Conservation (phyloP, 2,888 invertebrate genomes). For the Diloba caeruleocephala region DNA sequence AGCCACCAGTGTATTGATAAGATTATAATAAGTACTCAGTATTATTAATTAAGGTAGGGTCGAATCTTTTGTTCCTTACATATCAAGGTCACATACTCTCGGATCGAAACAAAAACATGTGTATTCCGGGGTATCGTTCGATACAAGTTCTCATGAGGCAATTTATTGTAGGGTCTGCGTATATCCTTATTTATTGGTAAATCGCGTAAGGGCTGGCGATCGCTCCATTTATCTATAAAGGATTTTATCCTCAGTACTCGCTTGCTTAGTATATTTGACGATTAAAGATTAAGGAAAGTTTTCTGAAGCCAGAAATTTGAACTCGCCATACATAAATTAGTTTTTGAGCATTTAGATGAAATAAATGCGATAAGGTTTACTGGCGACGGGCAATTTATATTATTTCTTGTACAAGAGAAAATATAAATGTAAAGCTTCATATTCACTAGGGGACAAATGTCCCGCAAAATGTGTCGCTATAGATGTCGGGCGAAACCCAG, state of each 20-base stretch:
- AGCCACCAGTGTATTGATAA: no score
- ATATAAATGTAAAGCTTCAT: constrained; percentile 1
- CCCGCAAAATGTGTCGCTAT: no score
- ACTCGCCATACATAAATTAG: constrained; percentile 34
- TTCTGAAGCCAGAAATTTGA: constrained; percentile 22
- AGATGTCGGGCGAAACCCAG: no score
- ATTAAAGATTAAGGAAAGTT: constrained; percentile 36
- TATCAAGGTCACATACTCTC: constrained; percentile 23
- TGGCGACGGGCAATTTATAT: constrained; percentile 15
- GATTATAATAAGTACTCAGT: no score
- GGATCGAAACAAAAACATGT: constrained; percentile 39
- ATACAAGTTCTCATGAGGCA: constrained; percentile 55
- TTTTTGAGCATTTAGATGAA: constrained; percentile 38
- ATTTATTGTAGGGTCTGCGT: constrained; percentile 52
- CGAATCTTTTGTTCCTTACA: not conserved
- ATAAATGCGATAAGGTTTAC: constrained; percentile 38
- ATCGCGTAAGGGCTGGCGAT: constrained; percentile 55
- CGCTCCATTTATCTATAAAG: constrained; percentile 51
- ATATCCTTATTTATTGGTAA: constrained; percentile 61
- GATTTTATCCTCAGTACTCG: constrained; percentile 29
- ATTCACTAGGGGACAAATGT: no score
- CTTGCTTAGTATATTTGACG: constrained; percentile 23
- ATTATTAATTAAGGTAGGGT: no score
- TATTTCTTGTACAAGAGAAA: constrained; percentile 26
- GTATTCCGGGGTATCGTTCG: constrained; percentile 39